These are phyloP conservation scores for Psittacula echo DNA, from an alignment of 2,797 vertebrate genomes.

Conservation along the genomic window DNA sequence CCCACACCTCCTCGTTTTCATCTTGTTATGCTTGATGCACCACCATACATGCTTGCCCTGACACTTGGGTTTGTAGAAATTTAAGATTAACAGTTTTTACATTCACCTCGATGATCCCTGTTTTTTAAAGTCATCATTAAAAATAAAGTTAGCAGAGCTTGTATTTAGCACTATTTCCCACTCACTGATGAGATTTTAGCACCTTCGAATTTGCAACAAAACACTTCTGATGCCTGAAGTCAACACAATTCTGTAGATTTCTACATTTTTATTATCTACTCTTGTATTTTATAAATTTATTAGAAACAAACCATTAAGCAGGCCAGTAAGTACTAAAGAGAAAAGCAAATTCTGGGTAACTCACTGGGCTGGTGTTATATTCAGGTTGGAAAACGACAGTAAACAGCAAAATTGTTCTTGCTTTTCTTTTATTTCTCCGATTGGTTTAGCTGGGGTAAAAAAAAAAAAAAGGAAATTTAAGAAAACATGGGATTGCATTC, in stretches of 20 bases:
- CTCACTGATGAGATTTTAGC: slow-evolving; percentile 62
- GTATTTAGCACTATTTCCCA: slow-evolving; percentile 69
- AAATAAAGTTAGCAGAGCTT: slow-evolving; percentile 76
- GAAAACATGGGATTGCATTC: not conserved
- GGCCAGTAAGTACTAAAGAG: not conserved
- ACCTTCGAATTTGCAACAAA: slow-evolving; percentile 57
- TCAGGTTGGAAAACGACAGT: slow-evolving; percentile 17
- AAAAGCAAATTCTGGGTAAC: slow-evolving; percentile 15
- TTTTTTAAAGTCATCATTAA: slow-evolving; percentile 77
- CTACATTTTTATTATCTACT: not conserved
- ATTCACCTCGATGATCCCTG: slow-evolving; percentile 79
- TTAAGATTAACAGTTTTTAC: slow-evolving; percentile 84
- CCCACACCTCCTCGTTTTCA: slow-evolving; percentile 79
- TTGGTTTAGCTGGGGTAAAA: not conserved
- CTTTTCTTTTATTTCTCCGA: not conserved
- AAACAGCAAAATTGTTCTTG: not conserved
- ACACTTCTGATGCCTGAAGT: slow-evolving; percentile 55
- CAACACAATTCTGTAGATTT: slow-evolving; percentile 13
- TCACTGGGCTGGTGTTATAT: not conserved
- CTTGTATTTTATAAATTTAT: not conserved
- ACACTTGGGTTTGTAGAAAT: slow-evolving; percentile 84
- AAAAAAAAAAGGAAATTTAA: not conserved
- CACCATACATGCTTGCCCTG: slow-evolving; percentile 80
- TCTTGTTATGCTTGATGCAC: slow-evolving; percentile 84
- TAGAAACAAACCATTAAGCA: slow-evolving; percentile 8